These are phyloP conservation scores for Polietes domitor DNA, from an alignment of 2,888 invertebrate genomes.

Conservation along the genomic window DNA sequence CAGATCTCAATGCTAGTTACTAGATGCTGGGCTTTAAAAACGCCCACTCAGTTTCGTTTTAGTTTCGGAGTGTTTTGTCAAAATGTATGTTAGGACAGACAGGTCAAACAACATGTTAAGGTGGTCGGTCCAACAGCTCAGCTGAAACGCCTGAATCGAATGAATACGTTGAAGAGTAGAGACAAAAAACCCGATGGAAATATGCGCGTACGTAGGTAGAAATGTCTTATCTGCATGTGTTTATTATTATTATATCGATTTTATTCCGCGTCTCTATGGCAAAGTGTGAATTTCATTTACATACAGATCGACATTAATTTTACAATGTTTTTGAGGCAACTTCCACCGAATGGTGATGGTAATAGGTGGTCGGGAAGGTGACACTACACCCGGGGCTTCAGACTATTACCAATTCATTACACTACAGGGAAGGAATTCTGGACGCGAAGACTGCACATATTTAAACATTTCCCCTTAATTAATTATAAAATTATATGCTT, in stretches of 20 bases:
- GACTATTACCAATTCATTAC: too few species aligned
- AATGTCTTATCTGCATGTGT: background rate
- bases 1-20: conserved; percentile 43
- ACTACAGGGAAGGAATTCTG: too few species aligned
- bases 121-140: background rate
- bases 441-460: too few species aligned
- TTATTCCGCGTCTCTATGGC: background rate
- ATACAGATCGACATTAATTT: conserved; percentile 43
- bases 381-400: background rate
- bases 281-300: conserved; percentile 63
- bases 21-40: conserved; percentile 39
- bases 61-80: background rate
- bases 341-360: background rate
- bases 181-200: background rate
- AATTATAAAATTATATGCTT: too few species aligned
- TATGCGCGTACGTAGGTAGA: conserved; percentile 25
- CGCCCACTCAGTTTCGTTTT: conserved; percentile 60
- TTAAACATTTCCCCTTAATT: too few species aligned
- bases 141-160: background rate
- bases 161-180: too few species aligned
- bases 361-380: background rate
- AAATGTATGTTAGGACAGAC: background rate
- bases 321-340: conserved; percentile 31
- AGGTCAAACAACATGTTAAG: background rate
- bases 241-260: conserved; percentile 20